phyloP scores from a whole-genome alignment of 2,888 invertebrate species.

The Brachylomia viminalis region DNA sequence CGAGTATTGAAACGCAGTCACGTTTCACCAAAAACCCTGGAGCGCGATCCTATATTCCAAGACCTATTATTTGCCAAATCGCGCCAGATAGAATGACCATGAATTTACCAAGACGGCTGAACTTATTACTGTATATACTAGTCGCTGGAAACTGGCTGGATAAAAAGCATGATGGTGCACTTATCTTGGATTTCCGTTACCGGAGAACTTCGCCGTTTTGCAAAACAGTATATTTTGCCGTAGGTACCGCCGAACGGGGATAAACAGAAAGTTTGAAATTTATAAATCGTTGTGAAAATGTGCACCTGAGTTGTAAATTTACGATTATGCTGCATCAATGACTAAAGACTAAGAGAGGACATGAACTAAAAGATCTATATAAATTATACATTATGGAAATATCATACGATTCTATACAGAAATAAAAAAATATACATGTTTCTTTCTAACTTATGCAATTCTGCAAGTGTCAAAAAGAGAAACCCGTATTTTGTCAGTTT shows the following conservation, averaged over 20 bases:
- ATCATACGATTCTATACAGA: no score
- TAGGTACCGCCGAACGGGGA: neutral
- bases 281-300: neutral
- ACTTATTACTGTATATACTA: neutral
- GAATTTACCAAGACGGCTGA: neutral
- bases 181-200: slow-evolving; percentile 41
- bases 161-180: slow-evolving; percentile 2
- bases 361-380: no score
- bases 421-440: no score
- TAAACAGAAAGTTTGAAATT: slow-evolving; percentile 9
- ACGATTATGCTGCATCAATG: neutral
- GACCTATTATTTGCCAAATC: neutral
- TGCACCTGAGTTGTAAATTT: neutral
- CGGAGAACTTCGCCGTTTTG: neutral
- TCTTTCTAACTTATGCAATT: no score
- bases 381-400: no score
- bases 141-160: slow-evolving; percentile 6
- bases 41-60: no score
- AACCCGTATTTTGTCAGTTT: no score
- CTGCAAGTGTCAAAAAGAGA: no score
- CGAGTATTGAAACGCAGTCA: neutral
- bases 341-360: no score
- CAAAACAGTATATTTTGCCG: neutral
- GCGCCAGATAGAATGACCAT: no score
- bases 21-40: neutral